Evolutionary conservation across 2,797 vertebrate species (phyloP).

Genomic region (Malurus splendens): DNA sequence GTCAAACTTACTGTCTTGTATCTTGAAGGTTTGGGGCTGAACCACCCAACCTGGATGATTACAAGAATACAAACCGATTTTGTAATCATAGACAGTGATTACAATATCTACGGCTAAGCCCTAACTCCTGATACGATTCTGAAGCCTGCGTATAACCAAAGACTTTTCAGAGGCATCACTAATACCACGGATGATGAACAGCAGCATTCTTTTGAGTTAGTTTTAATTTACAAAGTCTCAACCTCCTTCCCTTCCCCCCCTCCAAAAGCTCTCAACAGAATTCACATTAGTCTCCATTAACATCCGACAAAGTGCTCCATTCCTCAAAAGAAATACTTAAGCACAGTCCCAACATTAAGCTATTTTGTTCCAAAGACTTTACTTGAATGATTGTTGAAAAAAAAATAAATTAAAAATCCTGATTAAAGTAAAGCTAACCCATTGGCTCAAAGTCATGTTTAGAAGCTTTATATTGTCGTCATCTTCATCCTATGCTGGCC

Average conservation of each 20-base stretch:
- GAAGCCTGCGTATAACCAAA: background rate
- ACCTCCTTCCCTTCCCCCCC: background rate
- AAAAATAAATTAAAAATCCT: background rate
- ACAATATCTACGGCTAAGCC: background rate
- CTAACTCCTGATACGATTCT: background rate
- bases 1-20: background rate
- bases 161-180: background rate
- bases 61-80: background rate
- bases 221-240: background rate
- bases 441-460: background rate
- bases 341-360: background rate
- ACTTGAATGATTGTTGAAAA: background rate
- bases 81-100: background rate
- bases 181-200: background rate
- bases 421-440: background rate
- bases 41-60: background rate
- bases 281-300: background rate
- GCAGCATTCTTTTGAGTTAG: background rate
- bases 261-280: background rate
- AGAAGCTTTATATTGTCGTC: background rate
- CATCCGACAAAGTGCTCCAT: background rate
- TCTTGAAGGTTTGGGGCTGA: background rate
- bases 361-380: background rate
- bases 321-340: background rate
- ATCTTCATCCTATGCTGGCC: constrained; percentile 5